phyloP scores from a whole-genome alignment of 2,113 vertebrate species.

The Podocnemis expansa region DNA sequence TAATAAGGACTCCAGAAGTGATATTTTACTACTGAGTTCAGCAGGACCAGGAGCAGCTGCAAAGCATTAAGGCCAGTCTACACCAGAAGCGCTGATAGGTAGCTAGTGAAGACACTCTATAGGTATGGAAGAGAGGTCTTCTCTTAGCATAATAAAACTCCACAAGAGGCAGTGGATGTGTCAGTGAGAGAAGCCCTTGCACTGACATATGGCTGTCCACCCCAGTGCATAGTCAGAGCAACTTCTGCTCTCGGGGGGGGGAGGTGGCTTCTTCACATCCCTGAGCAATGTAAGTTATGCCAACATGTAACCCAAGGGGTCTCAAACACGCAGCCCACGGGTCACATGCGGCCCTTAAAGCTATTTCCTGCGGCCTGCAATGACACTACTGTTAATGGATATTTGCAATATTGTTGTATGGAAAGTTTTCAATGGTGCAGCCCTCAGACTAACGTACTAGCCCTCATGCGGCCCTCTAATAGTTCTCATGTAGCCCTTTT shows the following conservation, averaged over 20 bases:
- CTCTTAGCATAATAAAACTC: no score
- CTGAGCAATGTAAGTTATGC: not conserved
- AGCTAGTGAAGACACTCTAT: not conserved
- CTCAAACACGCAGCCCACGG: no score
- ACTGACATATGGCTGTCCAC: not conserved
- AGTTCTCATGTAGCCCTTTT: no score
- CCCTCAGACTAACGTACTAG: no score
- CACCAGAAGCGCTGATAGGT: not conserved
- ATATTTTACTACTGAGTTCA: not conserved
- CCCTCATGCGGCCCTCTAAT: no score
- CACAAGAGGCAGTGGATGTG: not conserved
- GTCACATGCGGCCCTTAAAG: no score
- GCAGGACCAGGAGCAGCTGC: fast-evolving
- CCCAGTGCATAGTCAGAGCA: not conserved
- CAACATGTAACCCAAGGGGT: not conserved
- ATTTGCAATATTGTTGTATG: no score
- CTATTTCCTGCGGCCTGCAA: no score
- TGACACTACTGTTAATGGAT: no score
- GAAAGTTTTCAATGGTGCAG: no score
- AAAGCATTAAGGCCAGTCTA: no score
- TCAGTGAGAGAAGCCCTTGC: not conserved
- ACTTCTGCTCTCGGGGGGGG: not conserved
- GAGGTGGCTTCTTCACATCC: not conserved
- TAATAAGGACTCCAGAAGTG: not conserved
- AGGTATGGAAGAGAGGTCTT: no score